Base-by-base conservation (phyloP, 2,888 invertebrate species). In the Hirudinaria manillensis region DNA sequence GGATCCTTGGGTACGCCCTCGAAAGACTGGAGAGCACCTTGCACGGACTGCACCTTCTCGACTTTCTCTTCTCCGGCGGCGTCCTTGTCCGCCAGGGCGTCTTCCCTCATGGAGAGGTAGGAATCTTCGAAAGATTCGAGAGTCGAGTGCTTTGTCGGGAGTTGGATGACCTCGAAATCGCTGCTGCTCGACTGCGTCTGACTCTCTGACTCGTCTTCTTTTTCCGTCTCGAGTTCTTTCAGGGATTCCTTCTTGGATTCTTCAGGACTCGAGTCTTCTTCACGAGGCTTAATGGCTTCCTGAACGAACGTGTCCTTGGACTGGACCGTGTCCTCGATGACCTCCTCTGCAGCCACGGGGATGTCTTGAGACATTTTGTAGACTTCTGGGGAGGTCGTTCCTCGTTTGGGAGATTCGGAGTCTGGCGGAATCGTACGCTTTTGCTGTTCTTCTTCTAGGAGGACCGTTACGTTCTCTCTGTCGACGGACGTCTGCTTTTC, bases 71-170 rank as follows among this genome's bases (percentile, higher is more conserved):
- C 19, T 27, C 61, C 61, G 10, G 3, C 61, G n/a, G 10, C 61
- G 4, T 29, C 29, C 61, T 16, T n/a, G 61, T 61, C 6, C 24
- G 45, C 29, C 29, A 68, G 6, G 4, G 68, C 68, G 13, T 68
- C 36, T 24, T 21, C 68, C 32, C 68, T 68, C 36, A 68, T 29
- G n/a, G 29, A 34, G 10, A 68, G 32, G 32, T 68, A 68, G 7
- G 68, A 7, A 36, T 68, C 68, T 68, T 68, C 32, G 36, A 68
- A 68, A 10, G 61, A 61, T 61, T 61, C 61, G 29, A 61, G 61
- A 61, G 24, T 7, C 7, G 61, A 29, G 7, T 61, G 61, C 29
- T 61, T 61, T 1, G 24, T 16, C 10, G 61, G 29, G n/a, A 61
- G 24, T 6, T 27, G 24, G 61, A 61, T 61, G 29, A 24, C 24